These are phyloP conservation scores for Psittacula cyanocephala DNA, from an alignment of 2,113 vertebrate species.

Conservation along the genomic window DNA sequence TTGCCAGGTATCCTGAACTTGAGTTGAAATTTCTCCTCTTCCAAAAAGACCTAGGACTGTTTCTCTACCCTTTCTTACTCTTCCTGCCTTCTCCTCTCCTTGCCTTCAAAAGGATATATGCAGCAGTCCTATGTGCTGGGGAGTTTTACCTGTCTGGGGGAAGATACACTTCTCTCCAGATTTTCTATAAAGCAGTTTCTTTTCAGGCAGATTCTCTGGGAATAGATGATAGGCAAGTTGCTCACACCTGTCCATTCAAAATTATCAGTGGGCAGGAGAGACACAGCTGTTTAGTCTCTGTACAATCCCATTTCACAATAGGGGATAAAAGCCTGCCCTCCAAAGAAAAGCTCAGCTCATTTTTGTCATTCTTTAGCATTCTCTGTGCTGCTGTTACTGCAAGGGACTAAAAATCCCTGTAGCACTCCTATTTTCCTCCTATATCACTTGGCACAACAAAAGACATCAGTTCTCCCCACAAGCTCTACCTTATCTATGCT, in stretches of 20 bases:
- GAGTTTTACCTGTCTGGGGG: not conserved
- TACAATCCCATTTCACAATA: not conserved
- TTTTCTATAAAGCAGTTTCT: not conserved
- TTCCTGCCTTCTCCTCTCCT: not conserved
- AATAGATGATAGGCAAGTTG: not conserved
- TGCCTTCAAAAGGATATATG: not conserved
- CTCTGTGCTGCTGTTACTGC: not conserved
- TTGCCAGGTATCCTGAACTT: not conserved
- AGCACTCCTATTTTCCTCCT: not conserved
- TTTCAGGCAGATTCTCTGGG: not conserved
- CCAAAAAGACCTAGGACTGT: not conserved
- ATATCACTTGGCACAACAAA: not conserved
- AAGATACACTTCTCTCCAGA: not conserved
- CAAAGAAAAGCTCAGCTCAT: not conserved
- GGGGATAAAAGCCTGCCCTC: not conserved
- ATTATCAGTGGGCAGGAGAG: not conserved
- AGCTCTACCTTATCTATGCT: not conserved
- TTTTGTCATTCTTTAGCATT: not conserved
- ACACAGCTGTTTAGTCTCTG: not conserved
- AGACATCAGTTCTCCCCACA: not conserved
- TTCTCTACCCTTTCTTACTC: not conserved
- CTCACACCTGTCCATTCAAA: not conserved
- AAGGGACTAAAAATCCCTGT: not conserved
- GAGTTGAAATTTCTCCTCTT: not conserved
- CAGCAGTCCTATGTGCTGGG: accelerated